Base-by-base conservation (phyloP, 2,797 vertebrate species). In the Catharus ustulatus region DNA sequence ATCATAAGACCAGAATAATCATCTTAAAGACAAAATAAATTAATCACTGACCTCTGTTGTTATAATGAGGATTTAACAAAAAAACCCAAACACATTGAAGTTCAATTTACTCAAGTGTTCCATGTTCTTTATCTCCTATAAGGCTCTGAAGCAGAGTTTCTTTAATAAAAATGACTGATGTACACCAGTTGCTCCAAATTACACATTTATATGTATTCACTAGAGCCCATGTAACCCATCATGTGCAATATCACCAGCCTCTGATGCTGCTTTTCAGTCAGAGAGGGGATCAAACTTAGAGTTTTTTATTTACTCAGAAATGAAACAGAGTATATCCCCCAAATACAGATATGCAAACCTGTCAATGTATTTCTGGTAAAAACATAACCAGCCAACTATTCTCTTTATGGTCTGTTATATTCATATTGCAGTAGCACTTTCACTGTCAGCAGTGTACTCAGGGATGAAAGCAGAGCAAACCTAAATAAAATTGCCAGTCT, bases 151-250 rank as follows among this genome's bases (percentile, higher is more conserved):
- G 62, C 23, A 77, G 72, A 90, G 15, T 94, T 96, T 74, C 71
- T 78, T 90, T 89, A 93, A 95, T 92, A 94, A 94, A 90, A 91
- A 94, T 94, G 81, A 95, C 91, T 92, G 46, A 82, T 88, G 75
- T 68, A 87, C 80, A 90, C 57, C 42, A 81, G 59, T 93, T 92
- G 57, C 76, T 93, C 83, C 83, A 94, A 95, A 95, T 93, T 78
- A 81, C 80, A 55, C 64, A 78, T 90, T 87, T 87, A 34, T 77
- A 64, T 58, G 29, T 66, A 84, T 80, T 95, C 89, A 80, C 67
- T 74, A 62, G 74, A 89, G 87, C 52, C 80, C n/a, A 7, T 26
- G 46, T 74, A 93, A 81, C 52, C 57, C 54, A 77, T 66, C 57
- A 80, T 15, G 55, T 64, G 67, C 61, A 83, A 19, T 45, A 91